Base-by-base conservation (phyloP, 2,797 vertebrate species). In the Sebastes minor region DNA sequence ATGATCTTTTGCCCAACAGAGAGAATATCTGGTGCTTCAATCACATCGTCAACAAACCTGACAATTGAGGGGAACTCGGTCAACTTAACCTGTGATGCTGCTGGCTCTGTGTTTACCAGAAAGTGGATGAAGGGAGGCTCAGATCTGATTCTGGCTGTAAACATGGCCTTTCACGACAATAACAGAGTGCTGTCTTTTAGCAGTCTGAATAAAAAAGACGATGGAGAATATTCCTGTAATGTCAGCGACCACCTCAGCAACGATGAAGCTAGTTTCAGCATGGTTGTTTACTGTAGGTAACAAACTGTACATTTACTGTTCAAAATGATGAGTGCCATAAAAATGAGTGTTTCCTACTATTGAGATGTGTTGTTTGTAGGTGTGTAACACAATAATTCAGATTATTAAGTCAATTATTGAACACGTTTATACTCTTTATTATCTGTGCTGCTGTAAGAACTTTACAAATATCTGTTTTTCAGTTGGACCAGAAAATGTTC, bases 401-500 rank as follows among this genome's bases (percentile, higher is more conserved):
- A 23, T 55, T 55, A 6, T 57, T 27, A 30, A 30, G 28, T 32
- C 10, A 6, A n/a, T 2, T n/a, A 9, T 64, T 55, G 7, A 25
- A 32, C 18, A 61, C 0, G 10, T 49, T 66, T 1, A 27, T 27
- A 4, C 5, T 27, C 20, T 60, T 6, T 27, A 33, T 25, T 4
- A 18, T 30, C 0, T 8, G 10, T 49, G 42, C 0, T 57, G 53
- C 22, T 57, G 23, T 57, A 57, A 20, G 16, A 71, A 2, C 3
- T 30, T 28, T 8, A 30, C 27, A 72, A 49, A 60, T 22, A 35
- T 64, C 56, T 62, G n/a, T 42, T 32, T 74, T 91, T 76, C 87
- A 95, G 94, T 89, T 86, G 93, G 94, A 80, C 94, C 92, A 67
- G 91, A 92, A 0, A 66, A 73, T 12, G 83, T 92, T 70, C 1